Evolutionary conservation across 2,888 invertebrate genomes (phyloP), one percentile per base, ranked within the genome.

Genomic region (Deroplatys truncata): DNA sequence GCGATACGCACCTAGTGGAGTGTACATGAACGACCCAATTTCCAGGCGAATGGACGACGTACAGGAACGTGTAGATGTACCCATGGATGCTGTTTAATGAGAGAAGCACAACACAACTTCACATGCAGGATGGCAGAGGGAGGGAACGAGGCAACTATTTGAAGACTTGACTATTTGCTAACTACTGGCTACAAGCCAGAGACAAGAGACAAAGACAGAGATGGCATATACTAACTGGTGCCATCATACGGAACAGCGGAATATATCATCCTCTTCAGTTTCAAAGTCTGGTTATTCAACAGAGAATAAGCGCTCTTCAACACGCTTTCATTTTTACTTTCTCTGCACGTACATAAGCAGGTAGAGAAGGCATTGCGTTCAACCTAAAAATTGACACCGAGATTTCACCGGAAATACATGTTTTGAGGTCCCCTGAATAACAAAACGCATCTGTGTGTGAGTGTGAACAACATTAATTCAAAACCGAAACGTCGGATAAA

Each of bases 11-110:
- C 94, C 94, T 94, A 94, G 94, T 91, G 94, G 93, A 92, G 94
- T 94, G 94, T 94, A 94, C 94, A 94, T 94, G 92, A 94, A 94
- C 93, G 94, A 94, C 93, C 94, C 94, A 93, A 94, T 94, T 93
- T 94, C 94, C 92, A 94, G 94, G 92, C 94, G 94, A 91, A 93
- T 3, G 15, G 87, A 10, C 25, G 31, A 31, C 35, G 87, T 20
- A 8, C 28, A 29, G 29, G 29, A 82, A 28, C 13, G 29, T 72
- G 25, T 82, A 72, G 56, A 2, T 7, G 56, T 72, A 72, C 16
- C 56, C 56, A 72, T 72, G 56, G 56, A 72, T 56, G 56, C 56
- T 56, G 56, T 56, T 56, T 56, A 56, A 56, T 72, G 56, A 72
- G 56, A 56, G 56, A 72, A 85, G 25, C 82, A 86, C 82, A 85